phyloP scores from a whole-genome alignment of 2,797 vertebrate species.

The Acipenser transmontanus region DNA sequence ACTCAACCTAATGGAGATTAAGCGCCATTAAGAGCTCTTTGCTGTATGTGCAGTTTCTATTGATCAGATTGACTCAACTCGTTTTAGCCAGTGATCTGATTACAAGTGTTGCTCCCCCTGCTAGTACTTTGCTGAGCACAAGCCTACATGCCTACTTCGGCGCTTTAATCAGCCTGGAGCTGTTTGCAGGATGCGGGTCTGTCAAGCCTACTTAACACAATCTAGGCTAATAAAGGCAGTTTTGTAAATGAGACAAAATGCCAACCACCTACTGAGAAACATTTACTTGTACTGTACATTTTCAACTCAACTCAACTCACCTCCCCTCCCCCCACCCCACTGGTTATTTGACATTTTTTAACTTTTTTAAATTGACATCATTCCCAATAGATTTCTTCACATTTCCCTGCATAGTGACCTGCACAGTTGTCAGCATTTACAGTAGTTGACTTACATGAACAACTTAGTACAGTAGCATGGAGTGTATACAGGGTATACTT shows the following conservation, averaged over 20 bases:
- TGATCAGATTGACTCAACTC: slow-evolving; percentile 80
- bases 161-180: slow-evolving; percentile 45
- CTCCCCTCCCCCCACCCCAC: too few species aligned
- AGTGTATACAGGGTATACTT: too few species aligned
- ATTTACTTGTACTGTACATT: slow-evolving; percentile 6
- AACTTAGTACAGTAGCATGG: too few species aligned
- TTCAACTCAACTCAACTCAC: too few species aligned
- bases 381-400: too few species aligned
- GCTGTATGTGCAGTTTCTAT: slow-evolving; percentile 87
- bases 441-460: too few species aligned
- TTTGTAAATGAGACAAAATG: slow-evolving; percentile 60
- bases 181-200: slow-evolving; percentile 44
- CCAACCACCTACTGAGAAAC: slow-evolving; percentile 46
- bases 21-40: slow-evolving; percentile 89
- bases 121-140: slow-evolving; percentile 42
- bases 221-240: slow-evolving; percentile 51
- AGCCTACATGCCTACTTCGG: slow-evolving; percentile 41
- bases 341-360: too few species aligned
- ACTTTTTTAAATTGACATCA: too few species aligned
- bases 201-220: slow-evolving; percentile 26
- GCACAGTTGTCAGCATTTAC: too few species aligned
- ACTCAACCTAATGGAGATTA: slow-evolving; percentile 83
- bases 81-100: slow-evolving; percentile 90
- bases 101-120: slow-evolving; percentile 65
- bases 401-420: too few species aligned